Base-by-base conservation (phyloP, 1,140 invertebrate genomes). In the Laupala kohalensis region DNA sequence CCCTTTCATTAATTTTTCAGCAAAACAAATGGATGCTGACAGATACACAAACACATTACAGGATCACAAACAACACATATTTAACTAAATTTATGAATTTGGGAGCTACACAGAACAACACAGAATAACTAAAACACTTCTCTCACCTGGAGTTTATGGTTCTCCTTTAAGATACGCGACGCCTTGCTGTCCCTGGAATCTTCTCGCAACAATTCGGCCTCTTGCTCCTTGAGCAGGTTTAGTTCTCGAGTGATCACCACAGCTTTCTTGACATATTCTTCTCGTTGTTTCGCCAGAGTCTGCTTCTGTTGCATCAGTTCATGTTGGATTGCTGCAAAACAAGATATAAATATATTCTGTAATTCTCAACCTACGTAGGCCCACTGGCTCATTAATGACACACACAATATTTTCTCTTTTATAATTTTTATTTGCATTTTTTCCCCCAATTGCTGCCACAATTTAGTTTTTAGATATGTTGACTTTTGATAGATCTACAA, bases 251-350 rank as follows among this genome's bases (percentile, higher is more conserved):
- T 88, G 15, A 93, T 80, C 6, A 88, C 84, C 0, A 80, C 78
- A 5, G 87, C 86, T 78, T 91, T 91, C 77, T 86, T 87, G 23
- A 90, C 84, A 78, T 92, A 92, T 76, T 91, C 90, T 75, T 91
- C 88, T 13, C 90, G 86, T 76, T 92, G 90, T 74, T 89, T 90
- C 19, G 86, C 86, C 70, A 93, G 77, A 71, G 89, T 89, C 2
- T 88, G 88, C 80, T 90, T 90, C 76, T 92, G 91, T 75, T 91
- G 90, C 74, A 90, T 87, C 76, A 89, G 85, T 82, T 93, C 91
- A 75, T 91, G 87, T 75, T 90, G 89, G 76, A 92, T 88, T 65
- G 89, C 91, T 86, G 83, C 80, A 81, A 77, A n/a, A n/a, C n/a
- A n/a, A n/a, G n/a, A n/a, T n/a, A n/a, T n/a, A n/a, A n/a, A n/a